Conservation (phyloP, 2,113 vertebrate genomes). For the Kryptolebias marmoratus region DNA sequence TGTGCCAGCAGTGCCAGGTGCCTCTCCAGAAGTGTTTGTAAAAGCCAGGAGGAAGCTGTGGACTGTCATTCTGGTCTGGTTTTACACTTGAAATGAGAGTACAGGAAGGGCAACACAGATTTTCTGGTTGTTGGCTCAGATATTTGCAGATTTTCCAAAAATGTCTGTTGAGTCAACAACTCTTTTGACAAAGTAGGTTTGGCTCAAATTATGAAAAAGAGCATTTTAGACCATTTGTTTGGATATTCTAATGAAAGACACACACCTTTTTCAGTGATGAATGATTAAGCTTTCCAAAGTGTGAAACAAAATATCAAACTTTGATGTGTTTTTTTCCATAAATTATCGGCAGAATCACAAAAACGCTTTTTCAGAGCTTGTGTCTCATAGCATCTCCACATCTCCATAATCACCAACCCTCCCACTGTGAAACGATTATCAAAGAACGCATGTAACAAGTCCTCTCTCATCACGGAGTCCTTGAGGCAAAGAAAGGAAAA, state of each 20-base stretch:
- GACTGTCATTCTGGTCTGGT: constrained; percentile 50
- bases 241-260: background rate
- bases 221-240: background rate
- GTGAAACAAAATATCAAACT: background rate
- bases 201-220: background rate
- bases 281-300: background rate
- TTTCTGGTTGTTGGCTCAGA: constrained; percentile 37
- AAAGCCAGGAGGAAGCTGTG: constrained; percentile 42
- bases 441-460: constrained; percentile 75
- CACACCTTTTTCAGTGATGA: background rate
- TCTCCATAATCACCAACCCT: constrained; percentile 78
- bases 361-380: constrained; percentile 56
- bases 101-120: constrained; percentile 53
- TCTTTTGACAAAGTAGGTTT: constrained; percentile 2
- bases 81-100: constrained; percentile 60
- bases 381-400: constrained; percentile 71
- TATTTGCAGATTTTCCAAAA: constrained; percentile 39
- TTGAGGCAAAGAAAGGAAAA: constrained; percentile 69
- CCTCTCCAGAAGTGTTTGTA: constrained; percentile 73
- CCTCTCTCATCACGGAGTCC: constrained; percentile 73
- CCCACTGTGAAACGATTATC: constrained; percentile 79
- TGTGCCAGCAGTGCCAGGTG: constrained; percentile 77
- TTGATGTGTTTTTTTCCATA: background rate
- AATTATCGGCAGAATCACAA: constrained; percentile 21
- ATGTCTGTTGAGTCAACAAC: constrained; percentile 42